These are phyloP conservation scores for Dicentrarchus labrax DNA, from an alignment of 2,113 vertebrate species.

Conservation along the genomic window DNA sequence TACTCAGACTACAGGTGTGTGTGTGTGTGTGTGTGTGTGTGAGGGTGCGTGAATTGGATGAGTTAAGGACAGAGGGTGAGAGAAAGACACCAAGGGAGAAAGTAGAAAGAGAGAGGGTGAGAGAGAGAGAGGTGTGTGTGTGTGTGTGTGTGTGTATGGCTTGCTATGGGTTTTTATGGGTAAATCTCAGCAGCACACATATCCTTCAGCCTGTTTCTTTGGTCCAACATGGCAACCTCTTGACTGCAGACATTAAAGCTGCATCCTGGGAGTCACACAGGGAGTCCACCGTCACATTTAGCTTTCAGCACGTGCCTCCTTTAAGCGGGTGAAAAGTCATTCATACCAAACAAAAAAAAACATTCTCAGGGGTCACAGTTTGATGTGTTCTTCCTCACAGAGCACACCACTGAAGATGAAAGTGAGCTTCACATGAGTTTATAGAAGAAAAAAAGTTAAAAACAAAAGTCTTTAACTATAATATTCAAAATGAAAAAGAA, in stretches of 20 bases:
- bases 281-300: neutral
- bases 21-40: constrained; percentile 24
- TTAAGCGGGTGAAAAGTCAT: constrained; percentile 6
- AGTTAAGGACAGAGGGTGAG: constrained; percentile 23
- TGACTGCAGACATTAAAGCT: constrained; percentile 14
- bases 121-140: neutral
- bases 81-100: neutral
- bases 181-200: constrained; percentile 47
- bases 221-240: constrained; percentile 57
- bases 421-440: constrained; percentile 36
- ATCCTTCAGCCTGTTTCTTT: constrained; percentile 55
- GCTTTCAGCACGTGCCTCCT: neutral
- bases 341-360: constrained; percentile 3
- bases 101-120: neutral
- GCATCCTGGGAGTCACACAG: constrained; percentile 1
- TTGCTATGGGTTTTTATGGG: constrained; percentile 32
- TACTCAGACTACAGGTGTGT: constrained; percentile 28
- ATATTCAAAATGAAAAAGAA: constrained; percentile 34
- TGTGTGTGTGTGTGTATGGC: constrained; percentile 38
- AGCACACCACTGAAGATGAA: constrained; percentile 32
- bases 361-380: constrained; percentile 46
- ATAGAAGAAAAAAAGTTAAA: constrained; percentile 46
- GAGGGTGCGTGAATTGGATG: constrained; percentile 8
- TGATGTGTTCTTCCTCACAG: neutral
- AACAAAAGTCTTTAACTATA: constrained; percentile 22